These are phyloP conservation scores for Sinhomidia bicolor DNA, from an alignment of 2,888 invertebrate species.

Conservation along the genomic window DNA sequence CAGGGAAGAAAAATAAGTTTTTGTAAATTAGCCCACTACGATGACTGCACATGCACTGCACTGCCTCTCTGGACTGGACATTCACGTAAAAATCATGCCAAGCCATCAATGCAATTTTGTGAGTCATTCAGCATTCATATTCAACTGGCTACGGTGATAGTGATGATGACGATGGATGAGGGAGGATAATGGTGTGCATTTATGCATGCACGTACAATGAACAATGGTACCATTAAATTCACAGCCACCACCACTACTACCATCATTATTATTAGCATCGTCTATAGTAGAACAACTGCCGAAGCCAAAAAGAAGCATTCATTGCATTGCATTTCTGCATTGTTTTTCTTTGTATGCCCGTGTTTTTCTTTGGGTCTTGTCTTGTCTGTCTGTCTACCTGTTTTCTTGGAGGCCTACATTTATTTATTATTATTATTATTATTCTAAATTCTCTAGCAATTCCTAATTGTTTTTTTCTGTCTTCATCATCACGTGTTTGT, in stretches of 20 bases:
- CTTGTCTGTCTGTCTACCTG: not conserved
- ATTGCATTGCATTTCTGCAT: not conserved
- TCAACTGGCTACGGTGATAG: not conserved
- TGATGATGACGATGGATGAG: not conserved
- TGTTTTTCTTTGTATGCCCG: not conserved
- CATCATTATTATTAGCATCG: no score
- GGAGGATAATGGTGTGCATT: constrained; percentile 14
- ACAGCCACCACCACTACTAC: no score
- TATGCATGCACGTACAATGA: constrained; percentile 1
- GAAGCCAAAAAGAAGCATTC: not conserved
- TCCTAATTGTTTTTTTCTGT: constrained; percentile 14
- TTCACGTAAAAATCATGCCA: not conserved
- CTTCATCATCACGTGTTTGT: constrained; percentile 14
- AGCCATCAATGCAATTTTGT: not conserved
- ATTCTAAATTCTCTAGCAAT: not conserved
- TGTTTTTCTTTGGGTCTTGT: no score
- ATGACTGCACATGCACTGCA: no score
- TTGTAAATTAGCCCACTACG: no score
- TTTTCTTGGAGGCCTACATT: not conserved
- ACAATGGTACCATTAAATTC: constrained; percentile 34
- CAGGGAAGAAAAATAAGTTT: no score
- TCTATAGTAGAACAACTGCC: no score
- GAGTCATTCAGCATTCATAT: constrained; percentile 7
- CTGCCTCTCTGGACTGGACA: no score
- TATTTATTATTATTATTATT: no score